phyloP scores from a whole-genome alignment of 1,140 invertebrate genomes.

The Andricus grossulariae region DNA sequence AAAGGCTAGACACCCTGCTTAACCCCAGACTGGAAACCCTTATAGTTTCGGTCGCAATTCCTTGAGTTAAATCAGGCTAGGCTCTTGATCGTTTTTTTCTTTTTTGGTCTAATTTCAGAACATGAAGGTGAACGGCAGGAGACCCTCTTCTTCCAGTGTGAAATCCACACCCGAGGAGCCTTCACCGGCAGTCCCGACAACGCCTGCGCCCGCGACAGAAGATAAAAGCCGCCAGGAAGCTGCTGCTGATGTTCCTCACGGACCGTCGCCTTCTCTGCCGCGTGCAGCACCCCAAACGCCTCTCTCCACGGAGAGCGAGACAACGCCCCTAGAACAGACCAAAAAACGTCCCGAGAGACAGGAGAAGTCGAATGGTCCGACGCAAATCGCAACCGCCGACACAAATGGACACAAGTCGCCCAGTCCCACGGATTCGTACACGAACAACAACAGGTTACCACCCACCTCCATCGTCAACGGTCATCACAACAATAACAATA shows the following conservation, averaged over 20 bases:
- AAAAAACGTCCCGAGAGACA: slow-evolving; percentile 59
- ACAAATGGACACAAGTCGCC: slow-evolving; percentile 72
- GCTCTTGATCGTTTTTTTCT: no score
- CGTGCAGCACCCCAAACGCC: slow-evolving; percentile 67
- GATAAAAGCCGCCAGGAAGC: slow-evolving; percentile 74
- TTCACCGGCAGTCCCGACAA: slow-evolving; percentile 75
- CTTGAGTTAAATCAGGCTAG: no score
- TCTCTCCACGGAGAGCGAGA: slow-evolving; percentile 64
- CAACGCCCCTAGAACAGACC: slow-evolving; percentile 56
- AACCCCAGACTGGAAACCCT: no score
- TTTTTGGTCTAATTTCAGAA: slow-evolving; percentile 51
- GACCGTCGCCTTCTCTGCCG: slow-evolving; percentile 72
- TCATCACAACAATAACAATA: slow-evolving; percentile 63
- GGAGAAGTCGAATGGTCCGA: slow-evolving; percentile 65
- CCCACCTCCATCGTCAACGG: slow-evolving; percentile 64
- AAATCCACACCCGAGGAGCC: slow-evolving; percentile 76
- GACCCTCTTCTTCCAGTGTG: slow-evolving; percentile 70
- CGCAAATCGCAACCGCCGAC: slow-evolving; percentile 65
- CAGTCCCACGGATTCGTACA: slow-evolving; percentile 71
- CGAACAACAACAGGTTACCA: slow-evolving; percentile 74
- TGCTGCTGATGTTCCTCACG: slow-evolving; percentile 66
- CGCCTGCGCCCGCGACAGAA: slow-evolving; percentile 71
- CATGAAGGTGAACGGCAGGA: slow-evolving; percentile 72
- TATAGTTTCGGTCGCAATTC: no score
- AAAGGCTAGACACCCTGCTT: no score